Evolutionary conservation across 2,113 vertebrate species (phyloP), one percentile per base, ranked within the genome.

Genomic region (Labrus mixtus): DNA sequence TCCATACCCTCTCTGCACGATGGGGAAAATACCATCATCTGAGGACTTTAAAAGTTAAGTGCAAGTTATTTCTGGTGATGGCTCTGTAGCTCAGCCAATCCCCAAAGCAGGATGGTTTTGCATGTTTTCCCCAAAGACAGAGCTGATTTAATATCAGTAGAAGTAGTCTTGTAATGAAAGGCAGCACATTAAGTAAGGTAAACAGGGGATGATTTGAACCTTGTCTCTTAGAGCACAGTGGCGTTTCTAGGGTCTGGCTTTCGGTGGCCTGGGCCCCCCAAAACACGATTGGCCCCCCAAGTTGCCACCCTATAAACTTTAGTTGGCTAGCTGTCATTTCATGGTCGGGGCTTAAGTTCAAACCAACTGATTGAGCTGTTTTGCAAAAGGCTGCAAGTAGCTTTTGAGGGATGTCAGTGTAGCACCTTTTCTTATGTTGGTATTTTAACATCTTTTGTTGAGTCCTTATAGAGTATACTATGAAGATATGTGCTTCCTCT

Each of bases 81-180:
- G 22, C 45, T 36, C 54, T 20, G 23, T 72, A 73, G 62, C 61
- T 64, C 51, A 64, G 81, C 68, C 56, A 53, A 68, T 50, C 70
- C 33, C 23, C 51, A 66, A 66, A 63, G 45, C 56, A 70, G 33
- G 48, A 61, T 15, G 72, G 59, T 81, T 68, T 68, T 67, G 60
- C 19, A 55, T 73, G 25, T 74, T 65, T 59, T 46, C 67, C 51
- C 46, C 19, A 63, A 54, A 65, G 15, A 39, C 13, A 16, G 37
- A 9, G 33, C 20, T 69, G 46, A 82, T 85, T 67, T 29, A 77
- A 77, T 79, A 78, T 73, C 39, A 13, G 51, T 57, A 76, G 78
- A 25, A 75, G 58, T 59, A 70, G 33, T 68, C 25, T 41, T 74
- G 76, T 65, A 45, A 57, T 68, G 68, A 83, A 70, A 48, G 45